Base-by-base conservation (phyloP, 2,888 invertebrate genomes). In the Polymixis lichenea region DNA sequence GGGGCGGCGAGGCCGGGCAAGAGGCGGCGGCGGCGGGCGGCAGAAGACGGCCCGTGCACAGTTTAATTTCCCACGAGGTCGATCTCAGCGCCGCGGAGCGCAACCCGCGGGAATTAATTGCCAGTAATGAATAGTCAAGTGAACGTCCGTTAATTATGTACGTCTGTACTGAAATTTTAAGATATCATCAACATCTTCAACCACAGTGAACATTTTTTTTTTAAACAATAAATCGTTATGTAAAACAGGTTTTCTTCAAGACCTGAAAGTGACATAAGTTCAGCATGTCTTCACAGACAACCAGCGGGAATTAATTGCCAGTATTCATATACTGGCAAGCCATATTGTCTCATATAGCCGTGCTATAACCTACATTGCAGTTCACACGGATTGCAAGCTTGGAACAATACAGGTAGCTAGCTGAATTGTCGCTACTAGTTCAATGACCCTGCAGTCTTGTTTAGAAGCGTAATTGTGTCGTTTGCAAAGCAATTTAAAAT, bases 1-100 rank as follows among this genome's bases (percentile, higher is more conserved):
- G 92, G 92, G 91, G 90, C 89, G 91, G 92, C 82, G 87, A 86
- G 85, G 88, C 80, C 85, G 90, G 86, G 87, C 89, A 85, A 89
- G 91, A 88, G 92, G 93, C 89, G 91, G 92, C 91, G 92, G 93
- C 89, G 91, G 92, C 91, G 92, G 93, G 94, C 91, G 93, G 94
- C 92, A 93, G 92, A 95, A 95, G 96, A 95, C 95, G 95, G 95
- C 94, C 93, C 94, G 95, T 93, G 95, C 95, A 93, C 94, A 96
- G 95, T 96, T 96, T 96, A 96, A 96, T 96, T 96, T 96, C 96
- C 96, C 96, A 96, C 95, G 96, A 96, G 96, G 96, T 96, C 96
- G 95, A 96, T 96, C 96, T 96, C 95, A 92, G 95, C 94, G 95
- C 95, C 95, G 94, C 94, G 93, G 93, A 94, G 95, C 95, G 91